These are phyloP conservation scores for Aphaenogaster floridana DNA, from an alignment of 1,140 invertebrate genomes.

Conservation along the genomic window DNA sequence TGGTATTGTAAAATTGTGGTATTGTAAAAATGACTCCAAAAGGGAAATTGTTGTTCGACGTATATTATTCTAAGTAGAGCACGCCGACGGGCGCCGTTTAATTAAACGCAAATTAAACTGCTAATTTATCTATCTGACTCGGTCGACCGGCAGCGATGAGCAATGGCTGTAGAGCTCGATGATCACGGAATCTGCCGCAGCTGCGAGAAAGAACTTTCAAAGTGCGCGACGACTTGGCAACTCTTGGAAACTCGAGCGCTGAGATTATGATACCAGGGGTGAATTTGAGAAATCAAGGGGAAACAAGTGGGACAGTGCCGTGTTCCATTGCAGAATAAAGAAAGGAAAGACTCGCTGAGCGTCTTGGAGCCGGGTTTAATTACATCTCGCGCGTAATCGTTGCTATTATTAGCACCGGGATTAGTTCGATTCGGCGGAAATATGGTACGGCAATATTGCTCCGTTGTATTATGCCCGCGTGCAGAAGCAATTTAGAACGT, in stretches of 20 bases:
- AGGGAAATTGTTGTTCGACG: not conserved
- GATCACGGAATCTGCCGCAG: slow-evolving; percentile 62
- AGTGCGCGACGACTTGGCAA: slow-evolving; percentile 65
- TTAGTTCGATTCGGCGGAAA: not conserved
- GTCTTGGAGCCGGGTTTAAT: not conserved
- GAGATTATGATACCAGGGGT: slow-evolving; percentile 51
- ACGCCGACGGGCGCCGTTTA: slow-evolving; percentile 45
- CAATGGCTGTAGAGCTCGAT: slow-evolving; percentile 61
- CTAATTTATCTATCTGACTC: slow-evolving; percentile 69
- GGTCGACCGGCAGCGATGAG: slow-evolving; percentile 54
- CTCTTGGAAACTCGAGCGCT: slow-evolving; percentile 35
- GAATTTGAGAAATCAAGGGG: slow-evolving; percentile 56
- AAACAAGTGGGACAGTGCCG: slow-evolving; percentile 25
- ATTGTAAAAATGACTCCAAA: slow-evolving; percentile 19
- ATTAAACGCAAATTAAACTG: slow-evolving; percentile 73
- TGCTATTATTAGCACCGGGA: not conserved
- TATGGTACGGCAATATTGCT: not conserved
- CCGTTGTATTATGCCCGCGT: not conserved
- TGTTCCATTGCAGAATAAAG: slow-evolving; percentile 13
- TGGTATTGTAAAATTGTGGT: not conserved
- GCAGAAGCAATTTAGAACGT: slow-evolving; percentile 26
- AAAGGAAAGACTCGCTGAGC: not conserved
- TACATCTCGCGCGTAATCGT: not conserved
- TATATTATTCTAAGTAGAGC: slow-evolving; percentile 49
- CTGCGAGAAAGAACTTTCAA: slow-evolving; percentile 69